phyloP scores from a whole-genome alignment of 92 coral and sea anemone genomes.

The Desmophyllum pertusum region DNA sequence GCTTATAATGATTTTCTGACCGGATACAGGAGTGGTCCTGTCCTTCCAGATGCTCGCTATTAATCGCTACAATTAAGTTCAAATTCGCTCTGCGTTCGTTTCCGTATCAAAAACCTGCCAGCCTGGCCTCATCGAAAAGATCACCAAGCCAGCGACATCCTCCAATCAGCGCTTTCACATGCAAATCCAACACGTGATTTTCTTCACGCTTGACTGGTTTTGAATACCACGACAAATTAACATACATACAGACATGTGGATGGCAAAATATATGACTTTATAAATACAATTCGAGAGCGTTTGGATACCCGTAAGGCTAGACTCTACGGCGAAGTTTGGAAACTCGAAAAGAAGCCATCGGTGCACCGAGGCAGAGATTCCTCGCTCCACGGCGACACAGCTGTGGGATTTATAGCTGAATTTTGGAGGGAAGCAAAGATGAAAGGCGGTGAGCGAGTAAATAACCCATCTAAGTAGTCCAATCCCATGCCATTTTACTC shows the following conservation, averaged over 20 bases:
- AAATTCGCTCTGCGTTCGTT: background rate
- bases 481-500: conserved; percentile 31
- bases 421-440: background rate
- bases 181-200: conserved; percentile 51
- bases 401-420: conserved; percentile 11
- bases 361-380: background rate
- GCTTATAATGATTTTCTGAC: background rate
- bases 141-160: conserved; percentile 4
- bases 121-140: conserved; percentile 12
- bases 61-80: background rate
- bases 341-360: conserved; percentile 9
- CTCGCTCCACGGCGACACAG: background rate
- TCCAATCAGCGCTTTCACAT: conserved; percentile 40
- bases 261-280: conserved; percentile 39
- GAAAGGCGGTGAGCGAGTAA: conserved; percentile 38
- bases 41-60: background rate
- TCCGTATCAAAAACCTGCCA: conserved; percentile 8
- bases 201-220: conserved; percentile 39
- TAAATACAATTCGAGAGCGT: conserved; percentile 29
- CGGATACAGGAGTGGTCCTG: background rate
- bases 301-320: conserved; percentile 32
- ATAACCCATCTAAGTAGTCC: conserved; percentile 33
- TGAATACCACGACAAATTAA: conserved; percentile 44
- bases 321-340: background rate
- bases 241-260: conserved; percentile 62